These are phyloP conservation scores for Neoseiulus cucumeris DNA, from an alignment of 1,140 invertebrate species.

Conservation along the genomic window DNA sequence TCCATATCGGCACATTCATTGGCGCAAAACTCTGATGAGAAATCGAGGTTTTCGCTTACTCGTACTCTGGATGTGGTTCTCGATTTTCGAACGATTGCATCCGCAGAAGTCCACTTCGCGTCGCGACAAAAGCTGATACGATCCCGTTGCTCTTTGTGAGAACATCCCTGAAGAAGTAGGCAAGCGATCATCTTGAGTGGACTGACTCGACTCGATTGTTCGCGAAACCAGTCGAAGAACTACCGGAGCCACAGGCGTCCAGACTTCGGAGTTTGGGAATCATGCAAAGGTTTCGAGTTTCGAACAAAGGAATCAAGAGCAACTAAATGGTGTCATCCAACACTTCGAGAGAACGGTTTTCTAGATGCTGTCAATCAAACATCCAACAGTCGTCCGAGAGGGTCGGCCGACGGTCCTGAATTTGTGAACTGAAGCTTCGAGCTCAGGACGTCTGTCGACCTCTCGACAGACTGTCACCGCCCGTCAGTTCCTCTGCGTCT, in stretches of 20 bases:
- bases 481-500: too few species aligned
- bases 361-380: slow-evolving; percentile 7
- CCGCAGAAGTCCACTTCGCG: slow-evolving; percentile 60
- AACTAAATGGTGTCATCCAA: too few species aligned
- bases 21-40: neutral
- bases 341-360: too few species aligned
- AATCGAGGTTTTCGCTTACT: slow-evolving; percentile 16
- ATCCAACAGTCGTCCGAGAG: too few species aligned
- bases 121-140: slow-evolving; percentile 62
- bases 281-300: neutral
- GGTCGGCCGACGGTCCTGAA: too few species aligned
- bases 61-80: slow-evolving; percentile 17
- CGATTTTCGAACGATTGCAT: slow-evolving; percentile 37
- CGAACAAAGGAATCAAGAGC: slow-evolving; percentile 28
- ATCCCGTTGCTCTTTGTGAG: slow-evolving; percentile 58
- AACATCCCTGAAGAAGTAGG: slow-evolving; percentile 40
- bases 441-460: too few species aligned
- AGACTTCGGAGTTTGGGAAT: neutral
- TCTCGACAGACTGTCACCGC: too few species aligned
- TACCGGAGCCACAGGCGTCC: neutral
- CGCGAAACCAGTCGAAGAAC: neutral
- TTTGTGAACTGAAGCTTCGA: neutral
- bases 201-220: slow-evolving; percentile 1
- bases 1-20: neutral
- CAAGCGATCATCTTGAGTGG: too few species aligned